These are phyloP conservation scores for Myanophis thanlyinensis DNA, from an alignment of 2,113 vertebrate species.

Conservation along the genomic window DNA sequence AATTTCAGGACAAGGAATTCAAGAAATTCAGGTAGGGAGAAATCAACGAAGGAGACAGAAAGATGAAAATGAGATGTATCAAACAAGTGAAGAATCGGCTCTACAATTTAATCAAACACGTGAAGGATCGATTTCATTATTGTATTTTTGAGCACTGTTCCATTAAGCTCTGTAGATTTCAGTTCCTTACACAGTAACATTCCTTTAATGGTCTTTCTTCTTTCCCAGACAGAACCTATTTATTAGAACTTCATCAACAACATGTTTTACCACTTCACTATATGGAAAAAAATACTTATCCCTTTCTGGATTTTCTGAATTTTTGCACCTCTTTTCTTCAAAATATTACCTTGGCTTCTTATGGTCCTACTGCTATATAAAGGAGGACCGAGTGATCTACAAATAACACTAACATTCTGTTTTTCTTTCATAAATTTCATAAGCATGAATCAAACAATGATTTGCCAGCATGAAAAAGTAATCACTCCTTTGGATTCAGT, in stretches of 20 bases:
- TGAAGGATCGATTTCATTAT: neutral
- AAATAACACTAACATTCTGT: neutral
- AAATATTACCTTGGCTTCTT: neutral
- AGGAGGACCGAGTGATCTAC: neutral
- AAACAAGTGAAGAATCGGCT: constrained; percentile 9
- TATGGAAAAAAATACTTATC: neutral
- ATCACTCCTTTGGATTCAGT: neutral
- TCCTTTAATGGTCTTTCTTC: neutral
- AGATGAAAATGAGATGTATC: constrained; percentile 28
- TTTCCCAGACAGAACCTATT: neutral
- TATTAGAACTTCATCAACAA: neutral
- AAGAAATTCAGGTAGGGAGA: constrained; percentile 25
- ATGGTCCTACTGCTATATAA: neutral
- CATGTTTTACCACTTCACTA: neutral
- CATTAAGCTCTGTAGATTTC: neutral
- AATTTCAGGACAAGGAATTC: constrained; percentile 25
- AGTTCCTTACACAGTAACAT: neutral
- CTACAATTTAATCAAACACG: neutral
- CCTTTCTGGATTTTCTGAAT: neutral
- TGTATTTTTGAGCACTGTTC: neutral
- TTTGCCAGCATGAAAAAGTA: neutral
- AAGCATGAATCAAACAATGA: neutral
- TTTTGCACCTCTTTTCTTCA: neutral
- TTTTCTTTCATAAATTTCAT: neutral
- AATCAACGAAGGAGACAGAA: constrained; percentile 29